A percentile compares a stretch with the other conserved stretches of the same genome.
Conservation (phyloP, 2,113 vertebrate species). For the Spea bombifrons region DNA sequence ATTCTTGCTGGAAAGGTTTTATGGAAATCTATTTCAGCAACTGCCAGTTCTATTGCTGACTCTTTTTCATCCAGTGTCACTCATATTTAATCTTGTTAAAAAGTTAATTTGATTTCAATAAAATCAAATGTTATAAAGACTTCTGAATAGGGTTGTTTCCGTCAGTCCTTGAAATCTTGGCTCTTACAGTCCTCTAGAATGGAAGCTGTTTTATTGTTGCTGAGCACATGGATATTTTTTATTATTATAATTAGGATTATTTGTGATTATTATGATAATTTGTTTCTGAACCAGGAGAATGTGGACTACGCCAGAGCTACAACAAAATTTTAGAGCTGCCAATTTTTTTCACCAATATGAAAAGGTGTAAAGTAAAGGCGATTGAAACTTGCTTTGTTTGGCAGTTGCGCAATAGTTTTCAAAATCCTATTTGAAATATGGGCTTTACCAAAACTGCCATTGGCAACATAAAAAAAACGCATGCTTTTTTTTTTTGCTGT, state of each 20-base stretch:
- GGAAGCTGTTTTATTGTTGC: constrained; percentile 41
- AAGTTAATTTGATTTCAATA: constrained; percentile 48
- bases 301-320: constrained; percentile 25
- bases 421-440: no score
- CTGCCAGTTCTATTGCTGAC: constrained; percentile 39
- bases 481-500: no score
- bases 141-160: constrained; percentile 45
- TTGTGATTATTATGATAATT: constrained; percentile 35
- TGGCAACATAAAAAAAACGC: no score
- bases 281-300: constrained; percentile 42
- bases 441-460: no score
- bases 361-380: no score
- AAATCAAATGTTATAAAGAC: constrained; percentile 47
- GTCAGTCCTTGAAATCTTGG: constrained; percentile 48
- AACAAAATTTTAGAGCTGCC: constrained; percentile 17
- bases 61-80: constrained; percentile 41
- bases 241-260: constrained; percentile 48
- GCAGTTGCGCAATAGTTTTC: no score
- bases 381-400: no score
- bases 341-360: not conserved
- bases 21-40: constrained; percentile 39
- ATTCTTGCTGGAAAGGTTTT: constrained; percentile 40
- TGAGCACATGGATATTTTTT: constrained; percentile 47
- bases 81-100: constrained; percentile 50
- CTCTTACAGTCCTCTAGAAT: constrained; percentile 42